A percentile compares a stretch with the other conserved stretches of the same genome.
Evolutionary conservation across 2,113 vertebrate species (phyloP).

Genomic region (Cinclus mexicanus): DNA sequence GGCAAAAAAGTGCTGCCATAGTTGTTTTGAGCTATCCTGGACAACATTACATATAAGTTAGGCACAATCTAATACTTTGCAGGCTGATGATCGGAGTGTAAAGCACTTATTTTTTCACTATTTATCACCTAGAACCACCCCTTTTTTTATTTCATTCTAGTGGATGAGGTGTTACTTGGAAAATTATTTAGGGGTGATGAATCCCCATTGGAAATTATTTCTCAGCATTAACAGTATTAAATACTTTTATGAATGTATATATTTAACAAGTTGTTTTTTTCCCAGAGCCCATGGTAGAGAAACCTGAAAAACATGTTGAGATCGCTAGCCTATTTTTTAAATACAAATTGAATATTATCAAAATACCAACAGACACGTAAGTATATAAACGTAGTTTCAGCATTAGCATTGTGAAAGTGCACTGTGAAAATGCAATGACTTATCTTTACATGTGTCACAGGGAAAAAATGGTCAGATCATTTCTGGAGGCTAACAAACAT

Average conservation of each 20-base stretch:
- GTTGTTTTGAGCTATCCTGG: not conserved
- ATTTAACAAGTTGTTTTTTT: not conserved
- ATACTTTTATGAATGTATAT: not conserved
- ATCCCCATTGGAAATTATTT: not conserved
- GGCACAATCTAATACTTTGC: not conserved
- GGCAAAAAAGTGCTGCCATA: not conserved
- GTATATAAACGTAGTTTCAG: slow-evolving; percentile 24
- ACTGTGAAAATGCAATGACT: not conserved
- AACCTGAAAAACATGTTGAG: slow-evolving; percentile 76
- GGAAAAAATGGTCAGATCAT: not conserved
- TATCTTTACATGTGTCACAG: not conserved
- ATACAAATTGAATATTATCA: slow-evolving; percentile 62
- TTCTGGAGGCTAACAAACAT: not conserved
- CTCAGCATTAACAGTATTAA: not conserved
- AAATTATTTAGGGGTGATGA: not conserved
- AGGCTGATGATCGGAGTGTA: not conserved
- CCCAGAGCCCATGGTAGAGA: slow-evolving; percentile 61
- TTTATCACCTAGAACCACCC: not conserved
- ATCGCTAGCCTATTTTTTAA: slow-evolving; percentile 77
- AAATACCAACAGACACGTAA: slow-evolving; percentile 69
- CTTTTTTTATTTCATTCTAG: not conserved
- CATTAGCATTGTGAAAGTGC: not conserved
- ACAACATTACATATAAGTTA: not conserved
- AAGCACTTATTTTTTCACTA: not conserved
- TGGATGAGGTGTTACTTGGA: not conserved